These are phyloP conservation scores for Sprattus sprattus DNA, from an alignment of 2,113 vertebrate genomes.

Conservation along the genomic window DNA sequence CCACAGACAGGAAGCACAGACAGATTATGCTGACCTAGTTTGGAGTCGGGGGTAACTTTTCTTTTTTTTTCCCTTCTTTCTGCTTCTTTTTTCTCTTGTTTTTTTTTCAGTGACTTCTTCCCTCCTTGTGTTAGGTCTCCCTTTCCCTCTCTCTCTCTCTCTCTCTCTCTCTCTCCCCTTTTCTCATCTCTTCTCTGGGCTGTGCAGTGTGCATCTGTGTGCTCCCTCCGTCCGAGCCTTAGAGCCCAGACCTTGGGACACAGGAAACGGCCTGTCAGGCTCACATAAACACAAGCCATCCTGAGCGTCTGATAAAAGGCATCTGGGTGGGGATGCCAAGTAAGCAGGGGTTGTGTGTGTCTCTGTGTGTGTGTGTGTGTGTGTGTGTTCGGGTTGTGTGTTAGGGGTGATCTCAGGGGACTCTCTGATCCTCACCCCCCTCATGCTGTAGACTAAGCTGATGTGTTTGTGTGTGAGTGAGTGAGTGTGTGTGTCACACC, in stretches of 20 bases:
- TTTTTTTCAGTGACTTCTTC: neutral
- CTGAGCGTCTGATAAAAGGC: conserved; percentile 65
- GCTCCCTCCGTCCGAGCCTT: conserved; percentile 26
- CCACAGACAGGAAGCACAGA: conserved; percentile 53
- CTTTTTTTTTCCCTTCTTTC: neutral
- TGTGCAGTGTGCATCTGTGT: neutral
- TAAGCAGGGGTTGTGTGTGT: neutral
- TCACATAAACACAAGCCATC: conserved; percentile 60
- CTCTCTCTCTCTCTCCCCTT: conserved; percentile 15
- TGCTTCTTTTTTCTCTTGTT: neutral
- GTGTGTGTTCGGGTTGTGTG: neutral
- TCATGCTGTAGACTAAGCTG: neutral
- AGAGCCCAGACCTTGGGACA: conserved; percentile 49
- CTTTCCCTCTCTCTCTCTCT: neutral
- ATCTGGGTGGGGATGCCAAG: conserved; percentile 56
- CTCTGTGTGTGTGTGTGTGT: conserved; percentile 30
- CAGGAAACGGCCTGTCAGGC: conserved; percentile 67
- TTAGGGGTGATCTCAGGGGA: neutral
- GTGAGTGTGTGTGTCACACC: neutral
- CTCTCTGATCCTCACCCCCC: neutral
- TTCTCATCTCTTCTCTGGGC: conserved; percentile 14
- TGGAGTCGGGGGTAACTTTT: conserved; percentile 31
- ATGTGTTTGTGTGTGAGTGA: neutral
- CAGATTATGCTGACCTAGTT: conserved; percentile 52
- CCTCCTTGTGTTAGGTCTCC: neutral